These are phyloP conservation scores for Megaceryle alcyon DNA, from an alignment of 2,797 vertebrate genomes.

Conservation along the genomic window DNA sequence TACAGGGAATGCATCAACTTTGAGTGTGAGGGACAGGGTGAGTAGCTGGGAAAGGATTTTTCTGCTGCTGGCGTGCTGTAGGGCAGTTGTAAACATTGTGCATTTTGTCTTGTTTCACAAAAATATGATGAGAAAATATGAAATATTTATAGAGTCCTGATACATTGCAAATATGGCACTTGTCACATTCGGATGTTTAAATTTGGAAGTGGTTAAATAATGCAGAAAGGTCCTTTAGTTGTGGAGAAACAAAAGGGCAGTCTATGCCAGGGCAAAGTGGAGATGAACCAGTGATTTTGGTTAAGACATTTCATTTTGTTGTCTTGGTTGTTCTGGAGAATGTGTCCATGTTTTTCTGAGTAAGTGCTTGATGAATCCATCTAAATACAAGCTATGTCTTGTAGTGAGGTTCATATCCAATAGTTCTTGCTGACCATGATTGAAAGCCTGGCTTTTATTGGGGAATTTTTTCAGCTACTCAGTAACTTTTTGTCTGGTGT, in stretches of 20 bases:
- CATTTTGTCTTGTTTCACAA: not conserved
- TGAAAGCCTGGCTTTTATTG: not conserved
- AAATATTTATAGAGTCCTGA: not conserved
- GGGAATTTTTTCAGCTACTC: not conserved
- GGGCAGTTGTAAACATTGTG: not conserved
- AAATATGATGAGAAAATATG: not conserved
- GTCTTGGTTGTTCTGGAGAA: not conserved
- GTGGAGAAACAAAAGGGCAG: not conserved
- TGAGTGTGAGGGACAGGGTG: fast-evolving
- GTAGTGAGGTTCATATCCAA: not conserved
- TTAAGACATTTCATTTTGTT: not conserved
- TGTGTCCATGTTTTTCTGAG: not conserved
- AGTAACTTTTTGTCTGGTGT: not conserved
- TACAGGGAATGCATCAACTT: not conserved
- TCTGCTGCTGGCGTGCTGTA: not conserved
- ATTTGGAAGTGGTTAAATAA: not conserved
- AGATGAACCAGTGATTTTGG: not conserved
- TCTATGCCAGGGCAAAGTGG: not conserved
- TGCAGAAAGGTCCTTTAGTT: not conserved
- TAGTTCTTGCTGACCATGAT: not conserved
- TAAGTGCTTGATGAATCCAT: not conserved
- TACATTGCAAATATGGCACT: not conserved
- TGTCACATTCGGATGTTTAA: not conserved
- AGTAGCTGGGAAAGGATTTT: not conserved
- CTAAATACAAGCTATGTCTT: not conserved